Conservation (phyloP, 2,797 vertebrate genomes). For the Spinus olivaceus region DNA sequence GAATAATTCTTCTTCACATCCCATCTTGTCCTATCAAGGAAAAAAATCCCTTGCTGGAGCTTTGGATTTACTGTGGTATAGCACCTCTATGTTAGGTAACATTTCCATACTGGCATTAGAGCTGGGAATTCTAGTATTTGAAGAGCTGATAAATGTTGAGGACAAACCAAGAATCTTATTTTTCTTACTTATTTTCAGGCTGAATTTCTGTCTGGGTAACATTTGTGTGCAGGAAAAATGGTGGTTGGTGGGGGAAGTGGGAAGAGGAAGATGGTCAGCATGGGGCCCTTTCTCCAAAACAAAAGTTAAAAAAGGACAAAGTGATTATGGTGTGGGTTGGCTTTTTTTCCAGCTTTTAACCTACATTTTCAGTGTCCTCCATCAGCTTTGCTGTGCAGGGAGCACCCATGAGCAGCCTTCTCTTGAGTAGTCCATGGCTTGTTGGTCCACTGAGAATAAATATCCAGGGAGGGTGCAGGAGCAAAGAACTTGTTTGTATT, state of each 20-base stretch:
- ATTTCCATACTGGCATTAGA: background rate
- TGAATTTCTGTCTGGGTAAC: background rate
- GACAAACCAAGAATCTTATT: background rate
- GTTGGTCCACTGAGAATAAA: background rate
- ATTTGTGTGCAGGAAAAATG: background rate
- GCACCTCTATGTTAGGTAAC: background rate
- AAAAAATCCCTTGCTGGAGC: background rate
- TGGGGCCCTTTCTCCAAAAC: background rate
- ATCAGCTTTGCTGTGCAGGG: background rate
- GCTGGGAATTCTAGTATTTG: background rate
- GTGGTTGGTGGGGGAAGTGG: accelerated
- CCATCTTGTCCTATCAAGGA: background rate
- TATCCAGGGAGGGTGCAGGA: background rate
- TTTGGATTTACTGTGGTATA: background rate
- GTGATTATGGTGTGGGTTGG: background rate
- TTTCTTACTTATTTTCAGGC: background rate
- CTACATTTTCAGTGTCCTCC: background rate
- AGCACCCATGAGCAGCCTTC: background rate
- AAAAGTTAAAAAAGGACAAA: too few species aligned
- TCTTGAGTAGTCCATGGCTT: background rate
- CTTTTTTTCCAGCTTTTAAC: background rate
- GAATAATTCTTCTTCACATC: background rate
- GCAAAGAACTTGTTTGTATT: background rate
- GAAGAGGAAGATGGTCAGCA: background rate
- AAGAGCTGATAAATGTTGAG: background rate